phyloP scores from a whole-genome alignment of 2,888 invertebrate genomes.

The Synanthedon tipuliformis region DNA sequence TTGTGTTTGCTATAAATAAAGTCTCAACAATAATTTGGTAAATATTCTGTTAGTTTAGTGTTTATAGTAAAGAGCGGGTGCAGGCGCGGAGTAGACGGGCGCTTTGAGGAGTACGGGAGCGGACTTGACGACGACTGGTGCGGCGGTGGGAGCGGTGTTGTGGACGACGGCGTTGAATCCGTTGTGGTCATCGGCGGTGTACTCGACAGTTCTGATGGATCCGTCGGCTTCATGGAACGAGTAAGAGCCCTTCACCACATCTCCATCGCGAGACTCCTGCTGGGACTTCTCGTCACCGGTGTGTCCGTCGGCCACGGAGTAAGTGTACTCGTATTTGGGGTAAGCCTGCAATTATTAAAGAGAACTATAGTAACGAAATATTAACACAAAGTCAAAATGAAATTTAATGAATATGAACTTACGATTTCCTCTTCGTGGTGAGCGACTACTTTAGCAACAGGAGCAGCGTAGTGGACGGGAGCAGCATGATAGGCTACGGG shows the following conservation, averaged over 20 bases:
- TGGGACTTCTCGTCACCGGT: slow-evolving; percentile 71
- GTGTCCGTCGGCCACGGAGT: slow-evolving; percentile 68
- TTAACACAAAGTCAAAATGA: too few species aligned
- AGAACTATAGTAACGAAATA: not conserved
- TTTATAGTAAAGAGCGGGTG: slow-evolving; percentile 22
- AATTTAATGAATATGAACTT: slow-evolving; percentile 8
- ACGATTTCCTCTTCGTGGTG: slow-evolving; percentile 22
- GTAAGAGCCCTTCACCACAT: slow-evolving; percentile 67
- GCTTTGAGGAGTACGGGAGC: slow-evolving; percentile 6
- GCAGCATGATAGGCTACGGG: slow-evolving; percentile 14
- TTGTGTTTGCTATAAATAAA: not conserved
- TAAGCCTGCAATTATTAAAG: slow-evolving; percentile 26
- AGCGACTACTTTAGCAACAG: slow-evolving; percentile 5
- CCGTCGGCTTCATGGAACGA: slow-evolving; percentile 68
- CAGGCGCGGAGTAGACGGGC: slow-evolving; percentile 10
- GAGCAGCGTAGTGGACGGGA: slow-evolving; percentile 7
- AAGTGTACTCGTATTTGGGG: slow-evolving; percentile 63
- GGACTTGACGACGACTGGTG: slow-evolving; percentile 18
- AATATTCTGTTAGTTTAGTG: slow-evolving; percentile 11
- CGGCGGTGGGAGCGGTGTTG: slow-evolving; percentile 36
- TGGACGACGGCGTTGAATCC: slow-evolving; percentile 57
- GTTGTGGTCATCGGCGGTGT: slow-evolving; percentile 64
- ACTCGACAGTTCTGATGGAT: slow-evolving; percentile 66
- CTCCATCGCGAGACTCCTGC: slow-evolving; percentile 65
- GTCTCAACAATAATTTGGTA: not conserved